Evolutionary conservation across 2,888 invertebrate species (phyloP).

Genomic region (Troides oblongomaculatus): DNA sequence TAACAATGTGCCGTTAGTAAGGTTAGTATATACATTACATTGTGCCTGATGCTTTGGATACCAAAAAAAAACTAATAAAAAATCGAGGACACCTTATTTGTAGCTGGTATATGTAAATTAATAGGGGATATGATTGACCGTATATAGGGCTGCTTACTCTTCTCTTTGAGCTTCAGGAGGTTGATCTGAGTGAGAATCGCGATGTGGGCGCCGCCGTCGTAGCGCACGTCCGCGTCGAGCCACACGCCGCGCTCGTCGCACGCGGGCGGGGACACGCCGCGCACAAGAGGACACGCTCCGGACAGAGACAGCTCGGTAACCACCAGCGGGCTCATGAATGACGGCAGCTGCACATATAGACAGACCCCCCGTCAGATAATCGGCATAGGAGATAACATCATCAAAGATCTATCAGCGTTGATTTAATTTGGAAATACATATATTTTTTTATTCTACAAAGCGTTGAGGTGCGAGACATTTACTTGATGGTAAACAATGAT

Average conservation of each 20-base stretch:
- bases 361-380: background rate
- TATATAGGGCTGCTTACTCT: slow-evolving; percentile 51
- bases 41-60: no score
- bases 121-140: background rate
- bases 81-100: no score
- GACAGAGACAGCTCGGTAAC: slow-evolving; percentile 88
- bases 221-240: slow-evolving; percentile 90
- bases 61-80: no score
- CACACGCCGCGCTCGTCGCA: slow-evolving; percentile 92
- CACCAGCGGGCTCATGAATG: slow-evolving; percentile 91
- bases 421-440: no score
- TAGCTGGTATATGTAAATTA: no score
- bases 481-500: no score
- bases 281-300: slow-evolving; percentile 83
- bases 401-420: background rate
- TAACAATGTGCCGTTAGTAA: no score
- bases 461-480: no score
- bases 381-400: background rate
- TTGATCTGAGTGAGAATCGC: slow-evolving; percentile 94
- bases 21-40: no score
- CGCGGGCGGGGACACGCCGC: slow-evolving; percentile 82
- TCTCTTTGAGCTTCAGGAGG: slow-evolving; percentile 76
- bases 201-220: slow-evolving; percentile 89
- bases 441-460: no score
- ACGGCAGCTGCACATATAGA: slow-evolving; percentile 81